These are phyloP conservation scores for Euura saliciscinereae DNA, from an alignment of 1,140 invertebrate species.

Conservation along the genomic window DNA sequence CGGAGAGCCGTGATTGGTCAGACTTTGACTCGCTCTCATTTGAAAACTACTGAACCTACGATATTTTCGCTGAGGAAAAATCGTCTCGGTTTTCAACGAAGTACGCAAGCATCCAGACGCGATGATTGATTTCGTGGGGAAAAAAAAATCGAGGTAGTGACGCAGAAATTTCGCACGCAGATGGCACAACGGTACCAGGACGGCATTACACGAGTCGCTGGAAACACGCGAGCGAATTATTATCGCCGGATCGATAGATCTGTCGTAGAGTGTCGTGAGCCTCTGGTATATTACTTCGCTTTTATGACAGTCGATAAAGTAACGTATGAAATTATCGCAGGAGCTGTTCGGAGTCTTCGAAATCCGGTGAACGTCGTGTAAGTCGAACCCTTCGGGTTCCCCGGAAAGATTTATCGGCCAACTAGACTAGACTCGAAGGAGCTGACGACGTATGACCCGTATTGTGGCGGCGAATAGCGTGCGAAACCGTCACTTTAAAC, in stretches of 20 bases:
- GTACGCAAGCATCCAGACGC: background rate
- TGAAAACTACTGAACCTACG: background rate
- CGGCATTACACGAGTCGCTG: background rate
- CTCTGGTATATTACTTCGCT: background rate
- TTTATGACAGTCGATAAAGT: slow-evolving; percentile 3
- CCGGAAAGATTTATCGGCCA: background rate
- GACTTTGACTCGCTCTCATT: background rate
- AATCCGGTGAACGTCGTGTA: background rate
- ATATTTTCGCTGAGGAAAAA: background rate
- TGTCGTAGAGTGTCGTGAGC: background rate
- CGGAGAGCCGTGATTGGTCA: background rate
- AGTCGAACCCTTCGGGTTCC: background rate
- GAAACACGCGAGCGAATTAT: background rate
- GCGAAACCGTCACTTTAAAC: background rate
- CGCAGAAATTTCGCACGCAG: background rate
- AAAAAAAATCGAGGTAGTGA: background rate
- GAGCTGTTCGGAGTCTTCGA: background rate
- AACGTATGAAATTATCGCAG: background rate
- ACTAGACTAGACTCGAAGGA: background rate
- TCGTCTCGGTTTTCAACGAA: background rate
- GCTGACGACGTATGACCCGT: background rate
- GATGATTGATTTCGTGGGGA: background rate
- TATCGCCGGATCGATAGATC: background rate
- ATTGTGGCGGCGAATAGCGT: background rate
- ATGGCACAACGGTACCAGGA: too few relatives aligned